Evolutionary conservation across 2,113 vertebrate genomes (phyloP).

Genomic region (Ameiurus melas): DNA sequence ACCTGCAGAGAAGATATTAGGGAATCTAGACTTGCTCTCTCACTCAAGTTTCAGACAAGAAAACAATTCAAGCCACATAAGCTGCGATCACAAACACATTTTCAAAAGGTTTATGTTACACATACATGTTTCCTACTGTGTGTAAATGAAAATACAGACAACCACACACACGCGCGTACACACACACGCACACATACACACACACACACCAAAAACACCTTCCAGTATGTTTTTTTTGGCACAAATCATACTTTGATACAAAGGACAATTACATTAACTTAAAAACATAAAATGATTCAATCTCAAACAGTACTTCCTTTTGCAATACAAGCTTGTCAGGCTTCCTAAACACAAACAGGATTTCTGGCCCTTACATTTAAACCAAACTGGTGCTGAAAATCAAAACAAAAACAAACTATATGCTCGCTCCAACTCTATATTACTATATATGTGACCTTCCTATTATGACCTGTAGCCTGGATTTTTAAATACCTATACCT

Average conservation of each 20-base stretch:
- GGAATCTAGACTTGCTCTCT: not conserved
- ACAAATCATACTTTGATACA: constrained; percentile 47
- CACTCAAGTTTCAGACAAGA: not conserved
- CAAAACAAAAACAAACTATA: not conserved
- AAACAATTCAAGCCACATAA: not conserved
- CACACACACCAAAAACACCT: not conserved
- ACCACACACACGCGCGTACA: no score
- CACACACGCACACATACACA: not conserved
- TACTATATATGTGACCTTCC: not conserved
- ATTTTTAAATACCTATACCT: not conserved
- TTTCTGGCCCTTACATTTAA: not conserved
- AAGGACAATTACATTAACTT: constrained; percentile 31
- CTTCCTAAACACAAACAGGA: not conserved
- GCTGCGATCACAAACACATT: not conserved
- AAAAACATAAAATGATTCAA: constrained; percentile 6
- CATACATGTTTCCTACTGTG: not conserved
- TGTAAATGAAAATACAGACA: not conserved
- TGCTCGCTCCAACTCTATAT: not conserved
- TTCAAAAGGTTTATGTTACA: not conserved
- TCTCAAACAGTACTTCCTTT: constrained; percentile 19
- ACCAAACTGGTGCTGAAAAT: not conserved
- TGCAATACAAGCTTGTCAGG: not conserved
- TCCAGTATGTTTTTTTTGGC: constrained; percentile 40
- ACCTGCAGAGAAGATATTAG: not conserved
- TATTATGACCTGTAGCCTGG: constrained; percentile 3